A percentile compares a stretch with the other conserved stretches of the same genome.
Evolutionary conservation across 1,140 invertebrate genomes (phyloP).

Genomic region (Rhagoletis zephyria): DNA sequence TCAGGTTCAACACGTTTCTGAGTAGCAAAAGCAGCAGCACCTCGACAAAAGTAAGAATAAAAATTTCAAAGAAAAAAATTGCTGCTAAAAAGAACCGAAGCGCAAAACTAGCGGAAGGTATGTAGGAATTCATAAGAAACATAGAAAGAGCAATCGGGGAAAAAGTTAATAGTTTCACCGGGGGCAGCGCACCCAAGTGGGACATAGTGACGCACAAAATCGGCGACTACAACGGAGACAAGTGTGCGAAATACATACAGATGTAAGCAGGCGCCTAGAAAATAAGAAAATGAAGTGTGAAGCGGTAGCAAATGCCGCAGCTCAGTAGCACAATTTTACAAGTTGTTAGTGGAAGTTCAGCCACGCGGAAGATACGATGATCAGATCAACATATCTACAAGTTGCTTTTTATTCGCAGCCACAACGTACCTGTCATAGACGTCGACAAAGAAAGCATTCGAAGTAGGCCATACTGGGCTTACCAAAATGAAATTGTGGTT

Average conservation of each 20-base stretch:
- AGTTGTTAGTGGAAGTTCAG: conserved; percentile 25
- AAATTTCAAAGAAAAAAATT: not conserved
- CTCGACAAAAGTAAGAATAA: not conserved
- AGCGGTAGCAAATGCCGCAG: not conserved
- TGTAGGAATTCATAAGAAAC: conserved; percentile 21
- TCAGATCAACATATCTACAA: conserved; percentile 7
- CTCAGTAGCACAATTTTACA: not conserved
- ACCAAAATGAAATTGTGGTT: not conserved
- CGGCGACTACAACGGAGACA: not conserved
- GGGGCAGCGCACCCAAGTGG: conserved; percentile 19
- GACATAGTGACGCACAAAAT: conserved; percentile 22
- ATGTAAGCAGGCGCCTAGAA: not conserved
- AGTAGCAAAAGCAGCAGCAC: not conserved
- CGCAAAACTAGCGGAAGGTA: not conserved
- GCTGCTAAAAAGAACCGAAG: not conserved
- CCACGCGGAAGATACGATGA: conserved; percentile 26
- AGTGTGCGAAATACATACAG: conserved; percentile 11
- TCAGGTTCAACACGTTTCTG: conserved; percentile 46
- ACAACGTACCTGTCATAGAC: not conserved
- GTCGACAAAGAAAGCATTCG: not conserved
- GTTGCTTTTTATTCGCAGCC: not conserved
- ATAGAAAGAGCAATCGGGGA: conserved; percentile 1
- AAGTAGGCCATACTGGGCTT: conserved; percentile 48
- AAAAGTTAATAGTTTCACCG: conserved; percentile 13
- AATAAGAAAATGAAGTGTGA: not conserved